Base-by-base conservation (phyloP, 1,140 invertebrate species). In the Cydia pomonella region DNA sequence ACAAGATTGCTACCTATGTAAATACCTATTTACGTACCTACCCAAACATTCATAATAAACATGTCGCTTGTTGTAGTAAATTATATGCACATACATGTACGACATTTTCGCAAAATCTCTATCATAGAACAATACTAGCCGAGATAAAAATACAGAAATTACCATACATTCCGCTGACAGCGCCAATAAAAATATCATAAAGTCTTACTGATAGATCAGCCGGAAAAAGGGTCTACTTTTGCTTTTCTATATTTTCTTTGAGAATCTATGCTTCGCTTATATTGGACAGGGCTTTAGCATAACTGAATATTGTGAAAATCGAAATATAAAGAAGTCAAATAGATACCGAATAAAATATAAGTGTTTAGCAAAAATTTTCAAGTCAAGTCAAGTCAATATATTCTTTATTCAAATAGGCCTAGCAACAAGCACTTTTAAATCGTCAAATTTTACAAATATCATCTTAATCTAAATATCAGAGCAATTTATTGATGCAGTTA, bases 71-170 rank as follows among this genome's bases (percentile, higher is more conserved):
- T n/a, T n/a, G n/a, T n/a, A n/a, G n/a, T n/a, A n/a, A n/a, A n/a
- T n/a, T n/a, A n/a, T n/a, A n/a, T n/a, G n/a, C n/a, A n/a, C n/a
- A n/a, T n/a, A n/a, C n/a, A n/a, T n/a, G 33, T 38, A 38, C 9
- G 10, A 38, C 33, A 38, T 38, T 10, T 38, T 38, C 33, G 33
- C 41, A 44, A 13, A 23, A 21, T 6, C 53, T 0, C 7, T 23
- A 59, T 59, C 21, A 12, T 59, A 59, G 53, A 59, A 59, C 9
- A 59, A 59, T 50, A 59, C 23, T 21, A 59, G 9, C n/a, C 6
- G 53, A 59, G 53, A 59, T 59, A 23, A 59, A 59, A 59, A 59
- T 59, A 59, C 53, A 59, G 18, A 59, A 59, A 59, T 59, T 59
- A 59, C 53, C 53, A 59, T 59, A 59, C 53, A 23, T 59, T 1